phyloP scores from a whole-genome alignment of 2,113 vertebrate genomes.

The Platycercus adscitus region DNA sequence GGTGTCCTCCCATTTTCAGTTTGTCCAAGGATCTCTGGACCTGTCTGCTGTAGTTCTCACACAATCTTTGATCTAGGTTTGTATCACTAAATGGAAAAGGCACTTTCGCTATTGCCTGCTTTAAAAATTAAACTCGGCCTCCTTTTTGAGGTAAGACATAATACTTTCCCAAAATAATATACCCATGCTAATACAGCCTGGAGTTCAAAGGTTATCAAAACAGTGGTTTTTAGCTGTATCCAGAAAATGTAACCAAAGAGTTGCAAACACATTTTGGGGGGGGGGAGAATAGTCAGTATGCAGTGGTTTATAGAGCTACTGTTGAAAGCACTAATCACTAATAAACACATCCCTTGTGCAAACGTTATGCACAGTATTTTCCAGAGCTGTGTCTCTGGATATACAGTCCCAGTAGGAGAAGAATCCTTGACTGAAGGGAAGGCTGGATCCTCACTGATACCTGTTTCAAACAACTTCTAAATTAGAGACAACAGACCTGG shows the following conservation, averaged over 20 bases:
- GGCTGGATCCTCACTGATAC: neutral
- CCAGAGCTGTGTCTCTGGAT: neutral
- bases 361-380: neutral
- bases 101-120: neutral
- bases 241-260: neutral
- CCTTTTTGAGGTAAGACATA: neutral
- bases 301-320: neutral
- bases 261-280: neutral
- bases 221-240: neutral
- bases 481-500: neutral
- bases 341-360: neutral
- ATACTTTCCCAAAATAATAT: neutral
- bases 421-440: neutral
- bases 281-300: rapidly evolving
- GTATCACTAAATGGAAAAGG: neutral
- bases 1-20: neutral
- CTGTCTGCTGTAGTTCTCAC: neutral
- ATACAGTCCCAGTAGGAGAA: neutral
- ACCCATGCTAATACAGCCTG: neutral
- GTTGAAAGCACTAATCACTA: neutral
- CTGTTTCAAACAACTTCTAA: neutral
- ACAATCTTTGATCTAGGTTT: neutral
- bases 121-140: neutral
- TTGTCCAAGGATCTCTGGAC: neutral
- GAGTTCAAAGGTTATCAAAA: neutral